A percentile compares a stretch with the other conserved stretches of the same genome.
These are phyloP conservation scores for Aphidius colemani DNA, from an alignment of 2,888 invertebrate species.

Conservation along the genomic window DNA sequence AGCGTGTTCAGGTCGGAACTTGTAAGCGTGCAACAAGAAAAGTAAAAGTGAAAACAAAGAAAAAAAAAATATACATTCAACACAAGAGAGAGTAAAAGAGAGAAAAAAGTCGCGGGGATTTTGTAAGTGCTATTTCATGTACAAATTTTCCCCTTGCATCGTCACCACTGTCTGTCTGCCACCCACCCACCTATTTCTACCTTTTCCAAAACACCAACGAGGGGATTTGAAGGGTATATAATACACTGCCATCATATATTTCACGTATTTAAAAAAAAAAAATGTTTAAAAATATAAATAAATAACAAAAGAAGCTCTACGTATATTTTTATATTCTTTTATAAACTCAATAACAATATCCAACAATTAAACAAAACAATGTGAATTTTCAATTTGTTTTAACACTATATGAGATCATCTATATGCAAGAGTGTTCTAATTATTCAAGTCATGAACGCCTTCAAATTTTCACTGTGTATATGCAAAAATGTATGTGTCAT, in stretches of 20 bases:
- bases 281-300: background rate
- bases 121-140: constrained; percentile 59
- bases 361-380: no score
- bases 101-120: constrained; percentile 30
- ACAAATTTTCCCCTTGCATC: constrained; percentile 35
- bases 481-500: constrained; percentile 14
- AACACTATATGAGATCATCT: constrained; percentile 12
- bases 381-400: no score
- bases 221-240: constrained; percentile 14
- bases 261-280: constrained; percentile 19
- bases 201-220: background rate
- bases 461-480: constrained; percentile 21
- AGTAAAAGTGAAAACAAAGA: no score
- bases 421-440: constrained; percentile 22
- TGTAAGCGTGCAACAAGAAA: no score
- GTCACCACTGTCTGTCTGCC: constrained; percentile 28
- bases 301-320: background rate
- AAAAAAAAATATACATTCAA: background rate
- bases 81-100: constrained; percentile 22
- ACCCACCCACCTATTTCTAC: constrained; percentile 14
- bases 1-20: constrained; percentile 3
- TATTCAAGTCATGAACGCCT: constrained; percentile 22
- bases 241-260: constrained; percentile 10
- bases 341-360: no score
- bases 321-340: background rate